phyloP scores from a whole-genome alignment of 2,113 vertebrate species.

The Pseudolaguvia tuberculata region DNA sequence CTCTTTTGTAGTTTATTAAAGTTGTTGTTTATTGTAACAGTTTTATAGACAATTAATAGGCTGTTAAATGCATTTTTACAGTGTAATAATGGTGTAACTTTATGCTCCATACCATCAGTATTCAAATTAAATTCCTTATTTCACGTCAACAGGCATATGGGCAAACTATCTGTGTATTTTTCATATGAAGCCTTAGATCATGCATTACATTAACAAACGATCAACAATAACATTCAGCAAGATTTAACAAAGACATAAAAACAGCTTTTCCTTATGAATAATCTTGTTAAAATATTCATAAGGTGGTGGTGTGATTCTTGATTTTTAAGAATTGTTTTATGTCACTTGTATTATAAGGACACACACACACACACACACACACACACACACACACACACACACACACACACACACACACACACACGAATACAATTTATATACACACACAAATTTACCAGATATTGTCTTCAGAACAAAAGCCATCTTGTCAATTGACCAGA shows the following conservation, averaged over 20 bases:
- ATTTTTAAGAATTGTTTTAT: too few species aligned
- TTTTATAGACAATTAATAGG: not conserved
- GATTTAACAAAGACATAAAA: not conserved
- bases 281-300: not conserved
- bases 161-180: not conserved
- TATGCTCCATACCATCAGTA: conserved; percentile 34
- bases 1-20: not conserved
- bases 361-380: too few species aligned
- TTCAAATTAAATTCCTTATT: conserved; percentile 10
- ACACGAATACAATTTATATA: too few species aligned
- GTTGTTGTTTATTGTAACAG: not conserved
- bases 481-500: not conserved
- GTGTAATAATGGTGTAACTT: too few species aligned
- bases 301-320: not conserved
- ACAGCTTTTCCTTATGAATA: not conserved
- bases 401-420: too few species aligned
- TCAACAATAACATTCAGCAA: not conserved
- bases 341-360: too few species aligned
- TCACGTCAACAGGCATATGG: conserved; percentile 8
- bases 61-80: conserved; percentile 12
- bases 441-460: not conserved
- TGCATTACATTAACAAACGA: not conserved
- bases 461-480: not conserved
- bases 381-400: too few species aligned
- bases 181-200: not conserved